Conservation (phyloP, 2,797 vertebrate genomes). For the Choloepus didactylus region DNA sequence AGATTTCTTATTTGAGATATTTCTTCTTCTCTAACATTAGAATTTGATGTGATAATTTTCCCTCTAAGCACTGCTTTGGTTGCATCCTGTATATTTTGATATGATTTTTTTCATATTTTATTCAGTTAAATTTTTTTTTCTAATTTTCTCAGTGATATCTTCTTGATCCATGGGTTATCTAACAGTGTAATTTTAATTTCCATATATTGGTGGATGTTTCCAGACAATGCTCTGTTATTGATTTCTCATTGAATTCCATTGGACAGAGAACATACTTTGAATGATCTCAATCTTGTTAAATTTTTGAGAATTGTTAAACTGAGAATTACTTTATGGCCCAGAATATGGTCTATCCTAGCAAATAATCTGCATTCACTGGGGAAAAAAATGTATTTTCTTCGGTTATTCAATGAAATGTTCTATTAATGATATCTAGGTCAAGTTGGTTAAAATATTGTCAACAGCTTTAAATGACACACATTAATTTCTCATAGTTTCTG, state of each 20-base stretch:
- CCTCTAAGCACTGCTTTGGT: not conserved
- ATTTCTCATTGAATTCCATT: not conserved
- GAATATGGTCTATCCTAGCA: not conserved
- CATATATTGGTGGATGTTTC: not conserved
- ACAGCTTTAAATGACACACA: not conserved
- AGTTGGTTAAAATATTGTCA: not conserved
- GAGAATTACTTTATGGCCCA: not conserved
- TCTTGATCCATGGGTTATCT: not conserved
- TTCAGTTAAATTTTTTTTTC: not conserved
- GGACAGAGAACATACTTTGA: not conserved
- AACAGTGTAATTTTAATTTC: constrained; percentile 40
- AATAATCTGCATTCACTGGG: not conserved
- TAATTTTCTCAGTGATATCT: not conserved
- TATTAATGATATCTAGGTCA: not conserved
- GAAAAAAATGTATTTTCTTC: constrained; percentile 41
- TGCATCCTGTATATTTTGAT: not conserved
- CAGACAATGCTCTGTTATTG: not conserved
- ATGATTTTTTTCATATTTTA: not conserved
- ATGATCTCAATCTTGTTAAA: constrained; percentile 1
- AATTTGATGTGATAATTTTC: constrained; percentile 24
- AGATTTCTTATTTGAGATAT: not conserved
- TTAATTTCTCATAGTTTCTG: not conserved
- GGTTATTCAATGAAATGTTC: not conserved
- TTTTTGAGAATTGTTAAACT: not conserved
- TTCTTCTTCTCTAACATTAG: not conserved